Percentiles rank a stretch among this genome's conserved stretches.
These are phyloP conservation scores for Polyergus mexicanus DNA, from an alignment of 1,140 invertebrate species.

Conservation along the genomic window DNA sequence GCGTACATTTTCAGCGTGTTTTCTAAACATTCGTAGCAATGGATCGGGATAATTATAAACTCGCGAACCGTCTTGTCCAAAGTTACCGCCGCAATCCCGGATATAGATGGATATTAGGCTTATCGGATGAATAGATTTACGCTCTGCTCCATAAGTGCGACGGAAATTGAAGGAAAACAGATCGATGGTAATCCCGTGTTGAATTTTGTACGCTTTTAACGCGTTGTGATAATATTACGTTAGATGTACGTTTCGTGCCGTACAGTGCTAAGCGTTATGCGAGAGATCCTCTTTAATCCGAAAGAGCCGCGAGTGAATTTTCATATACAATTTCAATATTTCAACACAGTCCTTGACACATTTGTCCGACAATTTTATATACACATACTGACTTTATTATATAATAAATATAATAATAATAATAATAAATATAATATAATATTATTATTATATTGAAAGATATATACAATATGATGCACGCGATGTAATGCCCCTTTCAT, in stretches of 20 bases:
- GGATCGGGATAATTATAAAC: slow-evolving; percentile 6
- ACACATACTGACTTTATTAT: slow-evolving; percentile 27
- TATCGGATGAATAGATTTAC: slow-evolving; percentile 30
- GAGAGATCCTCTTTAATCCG: slow-evolving; percentile 48
- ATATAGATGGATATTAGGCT: slow-evolving; percentile 14
- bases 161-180: slow-evolving; percentile 63
- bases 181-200: slow-evolving; percentile 53
- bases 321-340: slow-evolving; percentile 19
- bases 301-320: slow-evolving; percentile 40
- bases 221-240: slow-evolving; percentile 28
- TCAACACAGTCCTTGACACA: slow-evolving; percentile 43
- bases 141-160: slow-evolving; percentile 8
- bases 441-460: neutral
- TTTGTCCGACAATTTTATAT: neutral
- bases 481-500: neutral
- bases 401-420: neutral
- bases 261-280: neutral
- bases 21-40: slow-evolving; percentile 35
- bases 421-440: no score
- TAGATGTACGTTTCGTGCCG: slow-evolving; percentile 1
- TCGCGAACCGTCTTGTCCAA: neutral
- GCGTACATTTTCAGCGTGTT: slow-evolving; percentile 37
- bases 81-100: neutral
- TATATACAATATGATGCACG: no score
- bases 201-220: slow-evolving; percentile 36